These are phyloP conservation scores for Vidua chalybeata DNA, from an alignment of 2,113 vertebrate species.

Conservation along the genomic window DNA sequence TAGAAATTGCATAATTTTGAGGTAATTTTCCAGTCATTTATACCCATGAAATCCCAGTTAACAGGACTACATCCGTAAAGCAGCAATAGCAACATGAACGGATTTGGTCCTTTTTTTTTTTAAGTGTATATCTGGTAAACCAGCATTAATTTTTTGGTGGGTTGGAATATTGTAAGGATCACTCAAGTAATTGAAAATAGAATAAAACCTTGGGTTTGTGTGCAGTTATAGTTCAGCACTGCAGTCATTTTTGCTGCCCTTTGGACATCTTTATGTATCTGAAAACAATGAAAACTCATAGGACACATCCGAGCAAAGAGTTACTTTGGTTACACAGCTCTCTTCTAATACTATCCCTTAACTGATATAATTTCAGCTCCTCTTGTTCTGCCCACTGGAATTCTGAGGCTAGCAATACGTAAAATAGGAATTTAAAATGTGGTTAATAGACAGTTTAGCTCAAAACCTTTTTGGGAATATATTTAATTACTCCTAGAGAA, in stretches of 20 bases:
- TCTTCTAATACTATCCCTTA: not conserved
- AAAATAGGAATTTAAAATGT: not conserved
- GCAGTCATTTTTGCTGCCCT: not conserved
- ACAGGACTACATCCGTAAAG: not conserved
- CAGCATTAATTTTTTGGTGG: not conserved
- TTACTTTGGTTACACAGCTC: not conserved
- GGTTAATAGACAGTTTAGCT: not conserved
- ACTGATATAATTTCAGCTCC: not conserved
- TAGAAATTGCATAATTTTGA: not conserved
- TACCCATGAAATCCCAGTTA: not conserved
- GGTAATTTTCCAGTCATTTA: not conserved
- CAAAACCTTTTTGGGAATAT: not conserved
- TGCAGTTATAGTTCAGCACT: not conserved
- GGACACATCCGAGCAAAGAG: not conserved
- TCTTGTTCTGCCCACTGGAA: not conserved
- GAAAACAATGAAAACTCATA: not conserved
- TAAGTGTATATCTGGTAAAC: not conserved
- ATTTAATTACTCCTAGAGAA: not conserved
- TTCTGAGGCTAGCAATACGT: not conserved
- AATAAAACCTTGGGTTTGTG: not conserved
- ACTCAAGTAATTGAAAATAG: not conserved
- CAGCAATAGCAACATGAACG: not conserved
- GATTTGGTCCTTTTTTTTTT: not conserved
- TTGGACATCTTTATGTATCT: not conserved
- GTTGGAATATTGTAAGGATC: not conserved